Evolutionary conservation across 2,797 vertebrate species (phyloP).

Genomic region (Phrynocephalus guinanensis): DNA sequence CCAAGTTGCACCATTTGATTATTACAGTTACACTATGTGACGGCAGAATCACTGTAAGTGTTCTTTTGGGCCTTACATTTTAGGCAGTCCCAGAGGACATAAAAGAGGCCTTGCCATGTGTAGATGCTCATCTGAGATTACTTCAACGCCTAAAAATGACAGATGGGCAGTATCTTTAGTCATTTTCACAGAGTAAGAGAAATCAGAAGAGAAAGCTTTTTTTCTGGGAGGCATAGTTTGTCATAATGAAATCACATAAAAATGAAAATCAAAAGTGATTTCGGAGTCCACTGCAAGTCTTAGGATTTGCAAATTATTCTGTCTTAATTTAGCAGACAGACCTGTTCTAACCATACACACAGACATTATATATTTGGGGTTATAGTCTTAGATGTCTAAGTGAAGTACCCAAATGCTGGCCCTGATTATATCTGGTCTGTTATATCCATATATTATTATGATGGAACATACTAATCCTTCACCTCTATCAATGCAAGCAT

Average conservation of each 20-base stretch:
- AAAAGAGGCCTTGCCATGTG: neutral
- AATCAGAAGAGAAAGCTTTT: neutral
- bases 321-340: conserved; percentile 6
- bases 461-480: conserved; percentile 52
- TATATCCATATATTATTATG: conserved; percentile 38
- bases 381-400: conserved; percentile 11
- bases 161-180: neutral
- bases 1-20: neutral
- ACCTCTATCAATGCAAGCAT: conserved; percentile 60
- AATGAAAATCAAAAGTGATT: neutral
- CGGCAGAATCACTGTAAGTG: neutral
- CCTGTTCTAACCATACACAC: neutral
- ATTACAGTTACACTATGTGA: neutral
- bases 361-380: conserved; percentile 11
- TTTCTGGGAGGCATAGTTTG: neutral
- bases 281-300: neutral
- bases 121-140: neutral
- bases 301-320: conserved; percentile 27
- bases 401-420: conserved; percentile 13
- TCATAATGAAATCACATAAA: neutral
- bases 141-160: neutral
- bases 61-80: neutral
- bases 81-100: conserved; percentile 1
- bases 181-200: neutral
- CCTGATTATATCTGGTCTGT: conserved; percentile 23